phyloP scores from a whole-genome alignment of 2,888 invertebrate genomes.

The Orgyia antiqua region DNA sequence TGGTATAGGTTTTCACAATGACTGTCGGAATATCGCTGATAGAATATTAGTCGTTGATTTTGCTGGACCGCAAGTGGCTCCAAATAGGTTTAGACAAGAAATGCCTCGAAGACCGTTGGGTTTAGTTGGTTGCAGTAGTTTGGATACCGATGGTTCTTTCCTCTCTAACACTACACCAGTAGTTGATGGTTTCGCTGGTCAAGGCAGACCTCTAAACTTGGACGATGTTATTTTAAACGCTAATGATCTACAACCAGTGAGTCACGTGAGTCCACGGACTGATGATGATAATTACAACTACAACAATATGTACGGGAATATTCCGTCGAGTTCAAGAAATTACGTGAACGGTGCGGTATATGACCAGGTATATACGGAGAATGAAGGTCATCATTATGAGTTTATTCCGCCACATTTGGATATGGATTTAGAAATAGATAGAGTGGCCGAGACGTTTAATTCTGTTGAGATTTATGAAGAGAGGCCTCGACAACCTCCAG shows the following conservation, averaged over 20 bases:
- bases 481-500: constrained; percentile 38
- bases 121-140: constrained; percentile 60
- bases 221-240: constrained; percentile 63
- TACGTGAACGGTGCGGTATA: constrained; percentile 55
- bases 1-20: constrained; percentile 95
- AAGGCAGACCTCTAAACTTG: constrained; percentile 63
- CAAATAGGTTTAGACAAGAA: constrained; percentile 50
- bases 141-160: constrained; percentile 67
- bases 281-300: constrained; percentile 73
- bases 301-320: constrained; percentile 57
- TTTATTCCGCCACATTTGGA: constrained; percentile 48
- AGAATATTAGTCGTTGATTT: constrained; percentile 88
- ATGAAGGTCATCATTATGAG: constrained; percentile 62
- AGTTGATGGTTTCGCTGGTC: constrained; percentile 70
- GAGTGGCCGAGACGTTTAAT: constrained; percentile 55
- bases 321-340: constrained; percentile 47
- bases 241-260: constrained; percentile 50
- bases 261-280: constrained; percentile 45
- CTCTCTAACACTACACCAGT: constrained; percentile 71
- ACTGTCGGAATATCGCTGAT: constrained; percentile 90
- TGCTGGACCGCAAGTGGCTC: constrained; percentile 61
- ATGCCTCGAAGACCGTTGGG: constrained; percentile 59
- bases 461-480: constrained; percentile 68
- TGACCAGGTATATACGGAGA: constrained; percentile 66
- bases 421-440: constrained; percentile 51